phyloP scores from a whole-genome alignment of 2,113 vertebrate species.

The Aptenodytes forsteri region DNA sequence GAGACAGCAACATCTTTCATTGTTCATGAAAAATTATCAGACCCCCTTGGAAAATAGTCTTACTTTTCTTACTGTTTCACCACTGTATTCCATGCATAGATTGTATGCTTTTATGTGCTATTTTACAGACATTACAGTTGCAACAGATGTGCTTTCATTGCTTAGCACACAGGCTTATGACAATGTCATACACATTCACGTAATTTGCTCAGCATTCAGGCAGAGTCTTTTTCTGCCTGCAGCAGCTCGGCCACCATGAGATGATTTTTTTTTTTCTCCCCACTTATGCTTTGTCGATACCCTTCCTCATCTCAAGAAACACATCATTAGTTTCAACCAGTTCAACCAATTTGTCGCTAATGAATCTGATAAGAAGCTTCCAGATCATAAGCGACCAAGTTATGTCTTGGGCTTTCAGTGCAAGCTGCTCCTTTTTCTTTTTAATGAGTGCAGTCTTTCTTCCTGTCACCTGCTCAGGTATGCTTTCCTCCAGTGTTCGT shows the following conservation, averaged over 20 bases:
- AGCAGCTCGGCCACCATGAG: background rate
- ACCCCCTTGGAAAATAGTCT: background rate
- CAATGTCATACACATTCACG: background rate
- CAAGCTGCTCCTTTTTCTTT: background rate
- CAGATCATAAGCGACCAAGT: background rate
- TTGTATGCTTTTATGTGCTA: background rate
- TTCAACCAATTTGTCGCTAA: background rate
- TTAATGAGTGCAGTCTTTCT: background rate
- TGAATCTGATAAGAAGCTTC: background rate
- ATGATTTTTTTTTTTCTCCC: background rate
- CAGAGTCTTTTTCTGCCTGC: background rate
- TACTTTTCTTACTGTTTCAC: background rate
- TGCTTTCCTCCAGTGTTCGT: background rate
- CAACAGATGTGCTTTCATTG: background rate
- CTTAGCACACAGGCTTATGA: background rate
- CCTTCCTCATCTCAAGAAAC: background rate
- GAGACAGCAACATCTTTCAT: background rate
- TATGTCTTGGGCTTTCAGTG: background rate
- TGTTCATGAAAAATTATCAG: background rate
- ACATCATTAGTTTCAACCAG: background rate
- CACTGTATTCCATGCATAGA: background rate
- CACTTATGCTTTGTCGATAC: rapidly evolving
- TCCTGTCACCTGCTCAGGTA: background rate
- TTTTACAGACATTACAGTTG: background rate
- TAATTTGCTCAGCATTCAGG: background rate